Evolutionary conservation across 2,888 invertebrate genomes (phyloP).

Genomic region (Dryobotodes eremita): DNA sequence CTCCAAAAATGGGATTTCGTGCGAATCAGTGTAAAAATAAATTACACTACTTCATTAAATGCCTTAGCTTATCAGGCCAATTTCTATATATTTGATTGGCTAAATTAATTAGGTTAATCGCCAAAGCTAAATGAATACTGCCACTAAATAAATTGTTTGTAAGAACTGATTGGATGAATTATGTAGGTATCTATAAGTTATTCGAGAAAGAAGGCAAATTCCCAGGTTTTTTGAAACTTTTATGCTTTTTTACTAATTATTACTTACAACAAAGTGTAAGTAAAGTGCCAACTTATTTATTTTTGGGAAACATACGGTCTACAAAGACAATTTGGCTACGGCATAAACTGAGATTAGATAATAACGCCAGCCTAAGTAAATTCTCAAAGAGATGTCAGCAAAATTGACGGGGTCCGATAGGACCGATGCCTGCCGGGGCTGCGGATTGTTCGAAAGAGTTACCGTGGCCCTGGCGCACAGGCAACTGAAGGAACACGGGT

Average conservation of each 20-base stretch:
- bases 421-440: too few relatives aligned
- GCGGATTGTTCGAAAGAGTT: too few relatives aligned
- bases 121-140: not conserved
- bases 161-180: not conserved
- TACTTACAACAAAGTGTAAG: not conserved
- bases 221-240: not conserved
- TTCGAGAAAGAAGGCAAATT: not conserved
- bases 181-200: not conserved
- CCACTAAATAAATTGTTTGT: not conserved
- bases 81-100: not conserved
- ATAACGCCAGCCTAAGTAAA: not conserved
- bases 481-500: too few relatives aligned
- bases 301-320: not conserved
- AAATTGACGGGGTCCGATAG: too few relatives aligned
- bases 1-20: not conserved
- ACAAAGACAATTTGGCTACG: not conserved
- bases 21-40: conserved; percentile 7
- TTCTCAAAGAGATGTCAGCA: too few relatives aligned
- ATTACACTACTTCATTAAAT: not conserved
- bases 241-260: not conserved
- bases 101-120: conserved; percentile 23
- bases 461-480: too few relatives aligned
- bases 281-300: not conserved
- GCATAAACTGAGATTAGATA: not conserved
- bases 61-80: not conserved